Base-by-base conservation (phyloP, 2,113 vertebrate genomes). In the Oncorhynchus kisutch region DNA sequence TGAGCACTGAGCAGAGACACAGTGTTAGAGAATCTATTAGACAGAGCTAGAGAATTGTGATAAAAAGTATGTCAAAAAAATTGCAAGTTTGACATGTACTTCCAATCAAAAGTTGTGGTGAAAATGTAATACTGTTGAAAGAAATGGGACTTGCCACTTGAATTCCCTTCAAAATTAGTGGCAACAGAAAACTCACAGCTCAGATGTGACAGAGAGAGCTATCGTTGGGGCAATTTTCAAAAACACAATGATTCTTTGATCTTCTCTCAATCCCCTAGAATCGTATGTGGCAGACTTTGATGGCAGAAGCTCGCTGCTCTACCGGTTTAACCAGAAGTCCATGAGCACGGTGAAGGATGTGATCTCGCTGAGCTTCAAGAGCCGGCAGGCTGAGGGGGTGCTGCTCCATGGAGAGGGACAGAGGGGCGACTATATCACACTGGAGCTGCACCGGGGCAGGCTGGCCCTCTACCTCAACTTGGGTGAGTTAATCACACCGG, bases 311-410 rank as follows among this genome's bases (percentile, higher is more conserved):
- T 97, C 97, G 0, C 91, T 99, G 78, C 94, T 98, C n/a, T 99
- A 99, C 81, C 96, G 97, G 90, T 99, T 99, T 87, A 99, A 97
- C 90, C 97, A 99, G 92, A 99, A 99, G 85, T 92, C 96, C 76
- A 97, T 97, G 96, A 97, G 96, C 34, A 99, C 97, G 0, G 95
- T 97, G 88, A 99, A 99, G 90, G 97, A 99, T 57, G 96, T 99
- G 75, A 95, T 99, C 86, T 98, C 97, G 16, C 92, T 99, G 81
- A 95, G 94, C 83, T 99, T 99, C 89, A 99, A 97, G 87, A 99
- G 97, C 86, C 94, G 95, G 76, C 95, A 96, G 83, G 93, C 95
- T 0, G 97, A 99, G 70, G 97, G 98, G 2, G 98, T 99, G 18
- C 81, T 99, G 51, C 93, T 99, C 82, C 98, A 99, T 1, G 97